phyloP scores from a whole-genome alignment of 2,797 vertebrate genomes.

The Columba guinea region DNA sequence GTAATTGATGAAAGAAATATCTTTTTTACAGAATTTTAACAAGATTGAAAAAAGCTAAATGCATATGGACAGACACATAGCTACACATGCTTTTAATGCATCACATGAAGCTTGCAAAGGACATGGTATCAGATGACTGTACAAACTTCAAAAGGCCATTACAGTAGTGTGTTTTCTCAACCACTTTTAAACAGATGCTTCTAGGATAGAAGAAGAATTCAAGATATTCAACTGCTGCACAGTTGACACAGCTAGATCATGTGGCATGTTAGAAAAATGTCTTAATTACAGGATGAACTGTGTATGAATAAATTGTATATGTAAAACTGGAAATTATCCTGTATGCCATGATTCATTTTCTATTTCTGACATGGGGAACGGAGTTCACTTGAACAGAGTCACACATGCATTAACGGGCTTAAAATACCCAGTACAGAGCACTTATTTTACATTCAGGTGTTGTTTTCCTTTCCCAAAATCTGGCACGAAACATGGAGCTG shows the following conservation, averaged over 20 bases:
- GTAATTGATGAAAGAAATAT: conserved; percentile 2
- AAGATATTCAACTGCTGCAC: background rate
- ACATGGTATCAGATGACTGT: background rate
- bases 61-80: background rate
- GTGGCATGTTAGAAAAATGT: background rate
- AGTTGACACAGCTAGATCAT: background rate
- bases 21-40: background rate
- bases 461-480: background rate
- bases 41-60: background rate
- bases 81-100: rapidly evolving
- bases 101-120: background rate
- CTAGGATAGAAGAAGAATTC: background rate
- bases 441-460: background rate
- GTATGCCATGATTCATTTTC: background rate
- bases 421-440: background rate
- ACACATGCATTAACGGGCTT: background rate
- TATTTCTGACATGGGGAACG: background rate
- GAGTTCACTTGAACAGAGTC: background rate
- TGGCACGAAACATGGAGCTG: background rate
- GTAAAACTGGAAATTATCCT: background rate
- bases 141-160: background rate
- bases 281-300: background rate
- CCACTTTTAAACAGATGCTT: background rate
- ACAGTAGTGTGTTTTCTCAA: background rate
- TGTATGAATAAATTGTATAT: background rate